A percentile compares a stretch with the other conserved stretches of the same genome.
Conservation (phyloP, 1,140 invertebrate species). For the Anagrus nilaparvatae region DNA sequence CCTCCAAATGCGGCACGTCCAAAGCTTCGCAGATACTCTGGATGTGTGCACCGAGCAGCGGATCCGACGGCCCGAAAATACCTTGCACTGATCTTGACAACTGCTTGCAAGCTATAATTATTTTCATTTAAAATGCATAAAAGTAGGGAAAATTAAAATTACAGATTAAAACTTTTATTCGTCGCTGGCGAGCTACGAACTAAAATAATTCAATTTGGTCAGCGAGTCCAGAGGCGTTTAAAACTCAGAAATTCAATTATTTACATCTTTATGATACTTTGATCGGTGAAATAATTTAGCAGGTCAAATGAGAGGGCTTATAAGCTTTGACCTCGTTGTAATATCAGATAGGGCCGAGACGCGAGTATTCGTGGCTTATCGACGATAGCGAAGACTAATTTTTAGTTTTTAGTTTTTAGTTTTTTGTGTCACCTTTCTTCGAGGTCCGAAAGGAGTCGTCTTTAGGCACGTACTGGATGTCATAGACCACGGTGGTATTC, state of each 20-base stretch:
- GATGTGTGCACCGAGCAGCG: slow-evolving; percentile 70
- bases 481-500: slow-evolving; percentile 78
- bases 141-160: no score
- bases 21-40: slow-evolving; percentile 81
- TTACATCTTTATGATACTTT: no score
- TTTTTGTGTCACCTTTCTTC: slow-evolving; percentile 84
- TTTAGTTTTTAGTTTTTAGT: no score
- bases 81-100: slow-evolving; percentile 77
- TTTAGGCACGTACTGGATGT: slow-evolving; percentile 79
- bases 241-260: no score
- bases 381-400: neutral
- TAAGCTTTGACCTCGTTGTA: no score
- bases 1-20: slow-evolving; percentile 81
- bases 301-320: no score
- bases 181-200: slow-evolving; percentile 2
- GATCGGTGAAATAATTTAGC: no score
- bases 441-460: slow-evolving; percentile 84
- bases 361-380: slow-evolving; percentile 20
- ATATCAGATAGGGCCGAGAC: slow-evolving; percentile 13
- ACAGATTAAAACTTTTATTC: no score
- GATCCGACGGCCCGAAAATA: slow-evolving; percentile 80
- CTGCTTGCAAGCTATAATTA: slow-evolving; percentile 78
- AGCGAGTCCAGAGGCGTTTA: no score
- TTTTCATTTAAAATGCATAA: no score
- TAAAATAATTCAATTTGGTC: slow-evolving; percentile 2